Conservation (phyloP, 2,888 invertebrate genomes). For the Leptinotarsa juncta region DNA sequence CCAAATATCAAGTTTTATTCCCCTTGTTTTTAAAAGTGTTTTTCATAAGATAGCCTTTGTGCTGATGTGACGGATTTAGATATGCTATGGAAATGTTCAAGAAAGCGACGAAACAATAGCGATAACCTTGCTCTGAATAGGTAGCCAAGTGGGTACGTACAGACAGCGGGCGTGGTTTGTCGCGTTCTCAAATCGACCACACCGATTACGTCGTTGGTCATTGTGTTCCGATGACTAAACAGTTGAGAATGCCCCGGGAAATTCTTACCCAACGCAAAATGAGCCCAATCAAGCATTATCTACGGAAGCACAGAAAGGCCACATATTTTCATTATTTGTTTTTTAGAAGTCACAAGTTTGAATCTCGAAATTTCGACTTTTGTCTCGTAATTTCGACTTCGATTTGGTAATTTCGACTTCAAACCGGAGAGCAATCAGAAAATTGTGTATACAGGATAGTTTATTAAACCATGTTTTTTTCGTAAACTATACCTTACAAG, state of each 20-base stretch:
- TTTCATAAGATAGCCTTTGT: background rate
- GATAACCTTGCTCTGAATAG: conserved; percentile 10
- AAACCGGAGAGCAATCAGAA: too few species aligned
- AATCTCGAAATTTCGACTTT: too few species aligned
- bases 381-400: too few species aligned
- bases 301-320: too few species aligned
- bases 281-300: background rate
- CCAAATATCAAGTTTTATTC: too few species aligned
- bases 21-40: background rate
- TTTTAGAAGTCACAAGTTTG: too few species aligned
- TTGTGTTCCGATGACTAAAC: conserved; percentile 10
- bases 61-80: background rate
- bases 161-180: background rate
- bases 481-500: too few species aligned
- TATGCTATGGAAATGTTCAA: background rate
- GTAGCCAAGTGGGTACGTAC: background rate
- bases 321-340: too few species aligned
- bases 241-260: background rate
- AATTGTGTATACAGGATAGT: too few species aligned
- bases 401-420: too few species aligned
- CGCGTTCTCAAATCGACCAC: background rate
- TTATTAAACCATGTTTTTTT: too few species aligned
- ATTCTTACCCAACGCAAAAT: background rate
- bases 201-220: background rate
- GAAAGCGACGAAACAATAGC: background rate